Evolutionary conservation across 2,888 invertebrate species (phyloP), one percentile per base, ranked within the genome.

Genomic region (Nineta flava): DNA sequence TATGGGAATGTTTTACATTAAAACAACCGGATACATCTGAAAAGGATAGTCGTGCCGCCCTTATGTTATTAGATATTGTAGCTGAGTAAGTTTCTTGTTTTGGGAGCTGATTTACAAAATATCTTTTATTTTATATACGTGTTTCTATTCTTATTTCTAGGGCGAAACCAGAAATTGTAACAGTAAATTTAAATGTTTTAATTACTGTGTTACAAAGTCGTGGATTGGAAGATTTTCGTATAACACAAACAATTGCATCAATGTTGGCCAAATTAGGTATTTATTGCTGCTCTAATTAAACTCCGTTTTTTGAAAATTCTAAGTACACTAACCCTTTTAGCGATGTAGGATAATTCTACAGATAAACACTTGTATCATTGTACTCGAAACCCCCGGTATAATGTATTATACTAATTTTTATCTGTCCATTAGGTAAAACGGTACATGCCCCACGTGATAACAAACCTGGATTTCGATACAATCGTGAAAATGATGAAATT

Each of bases 1-100:
- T 94, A 52, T 94, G 91, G 84, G 86, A 91, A 65, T 80, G 80
- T 59, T 90, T 87, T 61, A 76, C 87, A 0, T 74, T 83, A 58
- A 81, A 83, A 61, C 70, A 79, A 10, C 77, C 82, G 40, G 76
- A 79, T 3, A 81, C 83, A 0, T 77, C 79, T 0, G 74, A 77
- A 41, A 72, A 76, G 56, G 83, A 90, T 53, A 81, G 87, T 49
- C 74, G 81, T 49, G 76, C 81, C 1, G 84, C 91, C 0, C 66
- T 90, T 3, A 74, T 83, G 50, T 63, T 95, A 1, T 70, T 95
- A 2, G 79, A 83, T 12, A 88, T 94, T 86, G 77, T 77, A 34
- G 79, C 83, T 1, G 64, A 67, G 71, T 72, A 60, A 57, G 65
- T 57, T 31, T 40, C 2, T 6, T 2, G 26, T 2, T n/a, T 26